Evolutionary conservation across 2,113 vertebrate genomes (phyloP), one percentile per base, ranked within the genome.

Genomic region (Madoqua kirkii): DNA sequence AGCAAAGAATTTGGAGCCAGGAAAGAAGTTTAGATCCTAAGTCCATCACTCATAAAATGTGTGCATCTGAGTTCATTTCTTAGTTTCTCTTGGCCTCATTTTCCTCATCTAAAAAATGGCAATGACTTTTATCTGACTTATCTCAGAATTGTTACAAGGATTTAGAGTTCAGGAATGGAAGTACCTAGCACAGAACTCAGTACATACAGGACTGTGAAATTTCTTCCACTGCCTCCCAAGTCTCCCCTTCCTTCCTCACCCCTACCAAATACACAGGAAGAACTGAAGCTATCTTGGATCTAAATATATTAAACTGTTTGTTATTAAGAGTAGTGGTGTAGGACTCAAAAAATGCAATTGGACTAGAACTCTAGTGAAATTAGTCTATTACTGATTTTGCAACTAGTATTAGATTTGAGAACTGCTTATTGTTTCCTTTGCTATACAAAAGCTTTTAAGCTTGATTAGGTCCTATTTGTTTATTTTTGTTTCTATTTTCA

Each of bases 1-100:
- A 95, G 57, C 50, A 91, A 76, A 93, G 17, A 91, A 57, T 86
- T 43, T 64, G 27, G 55, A 96, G 54, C 36, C 81, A 86, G 64
- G 90, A 94, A 48, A 31, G 36, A 94, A 83, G 31, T 96, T 54
- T 5, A 88, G 31, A 59, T 79, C 23, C 40, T 83, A 57, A 50
- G 54, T 31, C 48, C 5, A 59, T 17, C 29, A 48, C 79, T 92
- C 50, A 81, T n/a, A 86, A 48, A 84, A 71, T 29, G 1, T 62
- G 6, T 59, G 3, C 5, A 1, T 82, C 43, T 91, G 54, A 31
- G 52, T 89, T 78, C 57, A 89, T 45, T 11, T n/a, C 2, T 23
- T 71, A 83, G 57, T 50, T 54, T 50, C 79, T 85, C 40, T 31
- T 31, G 91, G 15, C 48, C 60, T 87, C 23, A 4, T 2, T 0